Evolutionary conservation across 2,888 invertebrate species (phyloP), one percentile per base, ranked within the genome.

Genomic region (Fragum fragum): DNA sequence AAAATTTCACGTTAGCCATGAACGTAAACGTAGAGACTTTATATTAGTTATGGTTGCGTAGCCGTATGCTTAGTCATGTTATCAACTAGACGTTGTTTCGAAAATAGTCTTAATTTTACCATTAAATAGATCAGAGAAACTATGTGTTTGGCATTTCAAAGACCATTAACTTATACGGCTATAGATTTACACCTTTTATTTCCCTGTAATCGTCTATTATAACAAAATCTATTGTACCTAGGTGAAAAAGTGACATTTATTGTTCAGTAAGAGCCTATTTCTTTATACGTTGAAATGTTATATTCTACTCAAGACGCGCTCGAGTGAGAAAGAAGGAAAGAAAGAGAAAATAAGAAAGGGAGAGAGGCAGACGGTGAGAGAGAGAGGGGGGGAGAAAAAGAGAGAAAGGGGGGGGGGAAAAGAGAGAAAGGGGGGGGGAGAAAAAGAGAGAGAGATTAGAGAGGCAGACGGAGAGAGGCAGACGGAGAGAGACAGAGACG

Each of bases 181-280:
- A 47, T 47, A 47, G 47, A 14, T 47, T 47, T 47, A 47, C 47
- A 47, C 47, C 47, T 47, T 28, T 57, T 57, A 57, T 57, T 57
- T 57, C 23, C 57, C 21, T 26, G 57, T 57, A 57, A 57, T 57
- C 57, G 16, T 7, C 26, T 57, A 28, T 23, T 16, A 28, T 57
- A 57, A 57, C 57, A 57, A 57, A 28, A 28, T 57, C 57, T 57
- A 26, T 57, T 57, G 57, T 57, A 28, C 1, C 16, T 3, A 14
- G n/a, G 47, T 47, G 47, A n/a, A 47, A 47, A 18, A 3, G 47
- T 47, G 47, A 47, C 47, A 47, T 47, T 47, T 47, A 47, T 47
- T 47, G 47, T 47, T n/a, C 32, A 36, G 9, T 36, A 36, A 36
- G 32, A 9, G 9, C 3, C 32, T 36, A 36, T 36, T 3, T 9